Evolutionary conservation across 30 jellyfish, hydroid and myxozoan species (phyloP).

Genomic region (Haliclystus octoradiatus): DNA sequence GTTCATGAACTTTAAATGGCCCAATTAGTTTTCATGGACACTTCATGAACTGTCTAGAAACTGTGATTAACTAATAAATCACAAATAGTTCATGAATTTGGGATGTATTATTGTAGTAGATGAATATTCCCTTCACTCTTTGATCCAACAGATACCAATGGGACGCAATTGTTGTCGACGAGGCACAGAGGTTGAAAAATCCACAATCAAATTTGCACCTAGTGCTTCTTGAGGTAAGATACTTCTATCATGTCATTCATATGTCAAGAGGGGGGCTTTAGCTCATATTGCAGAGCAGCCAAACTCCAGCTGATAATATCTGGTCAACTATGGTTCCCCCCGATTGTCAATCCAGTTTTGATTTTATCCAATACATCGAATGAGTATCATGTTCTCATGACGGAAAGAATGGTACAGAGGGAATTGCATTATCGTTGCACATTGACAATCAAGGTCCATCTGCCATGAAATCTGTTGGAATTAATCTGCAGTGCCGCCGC

Average conservation of each 20-base stretch:
- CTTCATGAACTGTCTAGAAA: too few relatives aligned
- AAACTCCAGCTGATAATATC: too few relatives aligned
- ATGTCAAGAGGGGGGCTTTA: neutral
- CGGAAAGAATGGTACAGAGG: too few relatives aligned
- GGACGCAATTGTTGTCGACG: constrained; percentile 76
- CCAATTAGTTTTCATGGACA: too few relatives aligned
- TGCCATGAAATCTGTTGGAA: too few relatives aligned
- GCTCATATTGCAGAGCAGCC: neutral
- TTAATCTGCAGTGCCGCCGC: too few relatives aligned
- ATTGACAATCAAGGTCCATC: too few relatives aligned
- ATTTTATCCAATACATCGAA: too few relatives aligned
- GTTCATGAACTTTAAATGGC: too few relatives aligned
- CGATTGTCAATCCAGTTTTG: neutral
- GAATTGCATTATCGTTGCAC: too few relatives aligned
- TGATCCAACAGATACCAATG: constrained; percentile 47
- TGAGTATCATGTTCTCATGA: too few relatives aligned
- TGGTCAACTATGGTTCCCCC: neutral
- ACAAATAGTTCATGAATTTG: too few relatives aligned
- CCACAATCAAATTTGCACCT: constrained; percentile 47
- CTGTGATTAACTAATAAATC: neutral
- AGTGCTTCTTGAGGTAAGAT: constrained; percentile 41
- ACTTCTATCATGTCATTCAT: neutral
- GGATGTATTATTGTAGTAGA: neutral
- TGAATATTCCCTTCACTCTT: neutral
- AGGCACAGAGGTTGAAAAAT: constrained; percentile 86